A percentile compares a stretch with the other conserved stretches of the same genome.
These are phyloP conservation scores for Garrulus glandarius DNA, from an alignment of 2,797 vertebrate genomes.

Conservation along the genomic window DNA sequence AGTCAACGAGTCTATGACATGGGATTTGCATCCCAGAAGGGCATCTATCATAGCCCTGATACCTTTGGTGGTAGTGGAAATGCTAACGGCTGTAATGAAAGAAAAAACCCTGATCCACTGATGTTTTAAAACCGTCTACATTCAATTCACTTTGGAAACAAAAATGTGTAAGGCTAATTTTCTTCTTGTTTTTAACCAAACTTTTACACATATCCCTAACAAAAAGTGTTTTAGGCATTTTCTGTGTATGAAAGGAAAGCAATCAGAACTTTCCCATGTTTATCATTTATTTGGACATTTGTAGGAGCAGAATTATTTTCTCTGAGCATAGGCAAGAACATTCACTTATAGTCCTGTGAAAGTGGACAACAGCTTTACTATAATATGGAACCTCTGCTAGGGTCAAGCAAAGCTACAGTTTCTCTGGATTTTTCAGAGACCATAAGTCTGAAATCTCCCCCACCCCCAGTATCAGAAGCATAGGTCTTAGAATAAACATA, in stretches of 20 bases:
- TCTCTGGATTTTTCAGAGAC: background rate
- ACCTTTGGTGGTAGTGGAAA: background rate
- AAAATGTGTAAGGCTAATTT: background rate
- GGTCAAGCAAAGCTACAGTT: background rate
- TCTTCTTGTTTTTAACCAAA: background rate
- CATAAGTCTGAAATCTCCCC: rapidly evolving
- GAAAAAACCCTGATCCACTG: background rate
- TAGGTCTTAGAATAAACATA: background rate
- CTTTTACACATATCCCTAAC: background rate
- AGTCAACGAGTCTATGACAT: rapidly evolving
- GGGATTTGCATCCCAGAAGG: background rate
- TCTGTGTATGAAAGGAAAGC: background rate
- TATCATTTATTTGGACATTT: background rate
- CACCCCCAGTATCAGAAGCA: background rate
- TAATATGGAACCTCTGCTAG: background rate
- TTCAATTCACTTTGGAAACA: background rate
- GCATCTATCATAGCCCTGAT: background rate
- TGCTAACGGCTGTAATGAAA: background rate
- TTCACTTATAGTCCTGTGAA: background rate
- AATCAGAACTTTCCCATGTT: background rate
- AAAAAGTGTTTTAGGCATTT: background rate
- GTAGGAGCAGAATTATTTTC: background rate
- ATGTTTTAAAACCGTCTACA: background rate
- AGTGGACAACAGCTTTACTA: background rate
- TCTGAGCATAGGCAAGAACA: background rate